Base-by-base conservation (phyloP, 2,113 vertebrate species). In the Pithys albifrons region DNA sequence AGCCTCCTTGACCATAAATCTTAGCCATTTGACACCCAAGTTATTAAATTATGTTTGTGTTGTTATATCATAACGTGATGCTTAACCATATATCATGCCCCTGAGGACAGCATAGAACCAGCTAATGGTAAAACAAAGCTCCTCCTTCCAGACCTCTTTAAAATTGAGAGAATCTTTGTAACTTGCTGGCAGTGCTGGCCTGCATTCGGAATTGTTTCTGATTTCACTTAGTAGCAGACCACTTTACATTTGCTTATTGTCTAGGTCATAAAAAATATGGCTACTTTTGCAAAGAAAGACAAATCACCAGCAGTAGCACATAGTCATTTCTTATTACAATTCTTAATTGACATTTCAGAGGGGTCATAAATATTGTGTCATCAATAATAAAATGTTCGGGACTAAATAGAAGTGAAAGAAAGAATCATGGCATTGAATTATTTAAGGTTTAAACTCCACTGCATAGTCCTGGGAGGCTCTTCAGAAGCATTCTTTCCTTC, bases 11-110 rank as follows among this genome's bases (percentile, higher is more conserved):
- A 91, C 82, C 86, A 96, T 94, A 95, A 96, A 96, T 93, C 86
- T 96, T 82, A 92, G 88, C 83, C 12, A 12, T 95, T 94, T 95
- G 95, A 94, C 93, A 96, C 95, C 73, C 49, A 87, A 87, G 62
- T 93, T 94, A 96, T 96, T 95, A 93, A 89, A 96, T 91, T 96
- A 93, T 75, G 69, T 89, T 94, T 93, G 91, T 89, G 73, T 82
- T 92, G 70, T 87, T 93, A 58, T 89, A 91, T 86, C 88, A 72
- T 87, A 95, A 92, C 73, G 62, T 6, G 10, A 52, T 92, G 84
- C 70, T 87, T 69, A 89, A 74, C 80, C 58, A 62, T 91, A 69
- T 69, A 91, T 93, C 88, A 91, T 81, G 73, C 58, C 80, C 85
- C 86, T 66, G 87, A 91, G 96, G 86, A 90, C 23, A 75, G 41